Percentiles rank a stretch among this genome's conserved stretches.
These are phyloP conservation scores for Picus viridis DNA, from an alignment of 2,797 vertebrate species.

Conservation along the genomic window DNA sequence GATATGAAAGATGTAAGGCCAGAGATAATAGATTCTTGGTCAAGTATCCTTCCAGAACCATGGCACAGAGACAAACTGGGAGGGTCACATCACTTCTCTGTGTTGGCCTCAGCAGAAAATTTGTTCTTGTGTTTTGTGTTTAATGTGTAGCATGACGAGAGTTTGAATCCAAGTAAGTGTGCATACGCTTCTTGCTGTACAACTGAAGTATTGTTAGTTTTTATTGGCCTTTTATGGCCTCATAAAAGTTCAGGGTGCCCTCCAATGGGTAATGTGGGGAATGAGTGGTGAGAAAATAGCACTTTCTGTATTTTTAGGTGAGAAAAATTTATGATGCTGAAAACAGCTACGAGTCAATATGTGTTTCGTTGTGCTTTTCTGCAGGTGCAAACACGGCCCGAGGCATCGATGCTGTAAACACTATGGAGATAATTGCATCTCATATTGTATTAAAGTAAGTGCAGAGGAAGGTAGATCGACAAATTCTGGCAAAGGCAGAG, in stretches of 20 bases:
- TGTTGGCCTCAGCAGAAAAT: not conserved
- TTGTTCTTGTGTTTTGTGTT: not conserved
- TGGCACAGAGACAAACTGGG: not conserved
- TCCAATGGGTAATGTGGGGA: constrained; percentile 10
- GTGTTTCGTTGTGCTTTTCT: constrained; percentile 65
- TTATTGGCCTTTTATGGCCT: constrained; percentile 50
- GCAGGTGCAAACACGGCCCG: constrained; percentile 94
- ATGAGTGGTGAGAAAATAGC: constrained; percentile 1
- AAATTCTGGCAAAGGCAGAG: not conserved
- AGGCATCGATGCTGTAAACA: constrained; percentile 98
- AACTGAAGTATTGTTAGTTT: constrained; percentile 46
- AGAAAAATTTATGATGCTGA: constrained; percentile 1
- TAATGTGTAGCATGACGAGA: not conserved
- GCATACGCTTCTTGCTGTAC: constrained; percentile 5
- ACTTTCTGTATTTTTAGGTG: constrained; percentile 23
- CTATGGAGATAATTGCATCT: constrained; percentile 97
- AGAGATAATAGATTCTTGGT: not conserved
- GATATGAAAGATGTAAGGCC: not conserved
- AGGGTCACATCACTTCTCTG: not conserved
- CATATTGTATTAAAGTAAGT: constrained; percentile 97
- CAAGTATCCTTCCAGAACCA: not conserved
- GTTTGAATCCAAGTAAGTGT: not conserved
- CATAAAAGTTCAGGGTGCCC: constrained; percentile 40
- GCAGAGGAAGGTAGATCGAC: constrained; percentile 9
- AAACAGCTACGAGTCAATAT: constrained; percentile 22